Conservation (phyloP, 1,140 invertebrate genomes). For the Mercenaria mercenaria region DNA sequence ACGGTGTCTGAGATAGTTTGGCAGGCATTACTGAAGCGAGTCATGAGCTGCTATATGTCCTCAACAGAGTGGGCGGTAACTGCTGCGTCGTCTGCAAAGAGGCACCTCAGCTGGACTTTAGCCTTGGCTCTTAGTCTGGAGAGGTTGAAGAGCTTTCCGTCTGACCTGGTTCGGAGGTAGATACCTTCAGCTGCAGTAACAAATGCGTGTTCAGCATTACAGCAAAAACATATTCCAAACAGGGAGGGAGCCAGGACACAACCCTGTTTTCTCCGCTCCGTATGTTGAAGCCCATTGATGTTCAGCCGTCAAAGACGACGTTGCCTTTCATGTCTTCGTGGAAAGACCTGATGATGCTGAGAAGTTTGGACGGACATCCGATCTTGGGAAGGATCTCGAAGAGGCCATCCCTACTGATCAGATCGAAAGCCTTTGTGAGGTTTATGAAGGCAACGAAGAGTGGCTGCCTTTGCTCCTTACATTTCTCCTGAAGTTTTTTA, state of each 20-base stretch:
- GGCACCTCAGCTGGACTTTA: conserved; percentile 62
- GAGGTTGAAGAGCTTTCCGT: conserved; percentile 63
- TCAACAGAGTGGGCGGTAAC: conserved; percentile 41
- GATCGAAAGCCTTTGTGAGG: conserved; percentile 66
- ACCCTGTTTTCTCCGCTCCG: neutral
- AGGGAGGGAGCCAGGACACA: conserved; percentile 58
- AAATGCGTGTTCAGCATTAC: too few relatives aligned
- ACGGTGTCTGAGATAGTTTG: neutral
- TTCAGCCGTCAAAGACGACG: neutral
- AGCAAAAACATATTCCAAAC: conserved; percentile 55
- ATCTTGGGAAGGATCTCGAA: too few relatives aligned
- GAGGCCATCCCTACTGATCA: conserved; percentile 48
- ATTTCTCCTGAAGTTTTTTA: conserved; percentile 41
- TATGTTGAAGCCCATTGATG: conserved; percentile 1
- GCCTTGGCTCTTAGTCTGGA: conserved; percentile 22
- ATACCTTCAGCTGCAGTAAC: conserved; percentile 40
- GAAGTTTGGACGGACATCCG: too few relatives aligned
- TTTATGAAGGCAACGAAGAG: conserved; percentile 66
- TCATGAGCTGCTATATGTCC: conserved; percentile 32
- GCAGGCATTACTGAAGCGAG: neutral
- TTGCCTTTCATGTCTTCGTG: conserved; percentile 29
- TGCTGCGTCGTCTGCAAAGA: conserved; percentile 69
- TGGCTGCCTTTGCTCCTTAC: conserved; percentile 48
- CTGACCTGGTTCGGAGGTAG: conserved; percentile 19
- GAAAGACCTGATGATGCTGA: conserved; percentile 24